Evolutionary conservation across 2,113 vertebrate genomes (phyloP), one percentile per base, ranked within the genome.

Genomic region (Microcebus ravelobensis): DNA sequence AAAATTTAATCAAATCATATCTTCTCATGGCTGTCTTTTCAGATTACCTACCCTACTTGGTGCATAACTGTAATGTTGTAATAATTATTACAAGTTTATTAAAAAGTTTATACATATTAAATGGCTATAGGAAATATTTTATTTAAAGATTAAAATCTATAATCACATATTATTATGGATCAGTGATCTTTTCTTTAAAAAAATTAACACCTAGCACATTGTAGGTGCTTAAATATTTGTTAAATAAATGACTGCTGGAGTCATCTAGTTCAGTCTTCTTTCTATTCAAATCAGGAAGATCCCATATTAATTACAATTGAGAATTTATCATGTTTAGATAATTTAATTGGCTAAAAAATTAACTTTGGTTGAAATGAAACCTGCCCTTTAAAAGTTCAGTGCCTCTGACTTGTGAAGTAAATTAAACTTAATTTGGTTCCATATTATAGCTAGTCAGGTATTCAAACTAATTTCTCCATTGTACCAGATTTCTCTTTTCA

Each of bases 1-100:
- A 97, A 91, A 90, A 93, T 84, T 39, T 59, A 68, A 91, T 91
- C 31, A 42, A 76, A 4, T 57, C 13, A 34, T 85, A 2, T 42
- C 17, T 92, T 73, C 74, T 89, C 25, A 14, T 79, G 79, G 73
- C 15, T 77, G 3, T 94, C 74, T 87, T 96, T 97, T 65, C 34
- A 74, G 21, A 57, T 85, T 68, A 90, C 21, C 45, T 70, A 82
- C 8, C 4, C 21, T 94, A 68, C 61, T 85, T 81, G 50, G 23
- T 65, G 48, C 2, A 95, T 67, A 94, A 68, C 48, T 73, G 21
- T 34, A 81, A 70, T 50, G n/a, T 8, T 29, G 13, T 42, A 65
- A 45, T 42, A 39, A 71, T 42, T 85, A 71, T 42, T 31, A 63
- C 3, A 76, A 70, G 21, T 68, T 87, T 71, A 23, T 57, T 77